phyloP scores from a whole-genome alignment of 2,113 vertebrate species.

The Tringa solitaria region DNA sequence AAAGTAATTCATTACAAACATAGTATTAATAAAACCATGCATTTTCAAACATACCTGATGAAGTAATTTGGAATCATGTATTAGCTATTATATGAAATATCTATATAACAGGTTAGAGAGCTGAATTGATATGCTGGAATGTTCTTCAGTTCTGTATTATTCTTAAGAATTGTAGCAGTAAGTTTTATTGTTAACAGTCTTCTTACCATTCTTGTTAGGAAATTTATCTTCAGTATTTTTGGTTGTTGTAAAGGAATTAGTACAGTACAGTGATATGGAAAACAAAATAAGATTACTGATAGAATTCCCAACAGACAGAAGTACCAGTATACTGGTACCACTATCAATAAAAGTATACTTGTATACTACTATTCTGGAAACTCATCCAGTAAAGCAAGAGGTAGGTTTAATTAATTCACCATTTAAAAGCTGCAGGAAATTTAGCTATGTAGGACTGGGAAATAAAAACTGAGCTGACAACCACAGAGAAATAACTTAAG shows the following conservation, averaged over 20 bases:
- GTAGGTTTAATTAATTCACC: background rate
- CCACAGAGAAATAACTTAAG: background rate
- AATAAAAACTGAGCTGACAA: background rate
- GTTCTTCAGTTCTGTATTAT: background rate
- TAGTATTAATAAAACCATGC: background rate
- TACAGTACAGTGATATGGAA: background rate
- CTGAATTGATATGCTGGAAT: background rate
- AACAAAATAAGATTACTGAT: background rate
- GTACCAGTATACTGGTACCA: background rate
- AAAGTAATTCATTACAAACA: background rate
- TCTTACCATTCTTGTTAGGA: background rate
- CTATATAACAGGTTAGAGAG: background rate
- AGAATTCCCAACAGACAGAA: background rate
- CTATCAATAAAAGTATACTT: background rate
- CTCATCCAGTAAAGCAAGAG: background rate
- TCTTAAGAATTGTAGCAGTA: background rate
- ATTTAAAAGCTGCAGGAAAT: background rate
- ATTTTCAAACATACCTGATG: background rate
- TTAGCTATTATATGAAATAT: background rate
- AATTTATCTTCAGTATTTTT: background rate
- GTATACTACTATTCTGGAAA: background rate
- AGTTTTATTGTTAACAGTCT: background rate
- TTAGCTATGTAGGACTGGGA: background rate
- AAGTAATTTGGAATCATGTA: background rate
- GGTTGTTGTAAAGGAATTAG: background rate